Base-by-base conservation (phyloP, 2,888 invertebrate genomes). In the Sisyra terminalis region DNA sequence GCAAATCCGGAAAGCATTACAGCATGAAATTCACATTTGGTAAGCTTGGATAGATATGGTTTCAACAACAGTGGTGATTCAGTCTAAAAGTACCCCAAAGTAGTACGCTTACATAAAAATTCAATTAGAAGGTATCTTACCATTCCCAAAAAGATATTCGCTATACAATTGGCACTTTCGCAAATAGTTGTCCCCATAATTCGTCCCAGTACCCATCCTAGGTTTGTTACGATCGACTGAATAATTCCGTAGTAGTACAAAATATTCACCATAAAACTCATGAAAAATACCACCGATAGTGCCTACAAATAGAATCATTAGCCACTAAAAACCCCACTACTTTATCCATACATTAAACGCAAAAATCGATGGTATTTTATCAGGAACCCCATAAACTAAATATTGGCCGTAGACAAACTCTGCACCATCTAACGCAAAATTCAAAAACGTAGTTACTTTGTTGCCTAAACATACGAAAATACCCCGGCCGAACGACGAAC, bases 1-100 rank as follows among this genome's bases (percentile, higher is more conserved):
- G 94, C 89, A 62, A 94, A 94, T 3, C 96, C 96, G 0, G 88
- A 86, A 0, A 87, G 76, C 87, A 96, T 87, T 9, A 98, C 73
- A 1, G 93, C 80, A 58, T 94, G 92, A 0, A 97, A 61, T 64
- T 97, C 97, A 0, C 93, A 94, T 18, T 75, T 72, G 0, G 97
- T 97, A 57, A 97, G 68, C 45, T 75, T 62, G 10, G 70, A 58
- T 8, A 97, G 61, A 53, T 92, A 94, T 0, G 94, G 93, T 53
- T 83, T 78, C 44, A 97, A 78, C 43, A 97, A 59, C 37, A 97
- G 60, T 0, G 90, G 85, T 3, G 92, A 84, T 66, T 97, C 97
- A 1, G 84, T 80, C 88, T 89, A 63, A 16, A 67, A 64, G 46
- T 51, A 51, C 48, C 47, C 43, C 13, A 35, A 4, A 7, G 9